Evolutionary conservation across 2,797 vertebrate genomes (phyloP).

Genomic region (Phrynocephalus guinanensis): DNA sequence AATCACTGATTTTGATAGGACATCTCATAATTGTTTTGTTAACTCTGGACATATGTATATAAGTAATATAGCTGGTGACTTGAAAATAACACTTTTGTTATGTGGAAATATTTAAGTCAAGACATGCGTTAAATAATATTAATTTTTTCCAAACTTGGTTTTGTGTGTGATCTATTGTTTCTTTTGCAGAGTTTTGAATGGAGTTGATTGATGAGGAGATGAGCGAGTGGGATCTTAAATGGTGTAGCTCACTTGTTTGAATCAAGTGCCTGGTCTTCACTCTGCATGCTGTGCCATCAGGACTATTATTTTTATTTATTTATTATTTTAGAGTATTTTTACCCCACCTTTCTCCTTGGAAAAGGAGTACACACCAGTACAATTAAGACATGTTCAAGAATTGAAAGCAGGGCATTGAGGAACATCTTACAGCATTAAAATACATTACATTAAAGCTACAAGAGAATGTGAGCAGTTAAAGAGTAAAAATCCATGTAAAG

Average conservation of each 20-base stretch:
- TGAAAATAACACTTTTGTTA: constrained; percentile 87
- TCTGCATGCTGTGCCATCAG: not conserved
- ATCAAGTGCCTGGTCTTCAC: not conserved
- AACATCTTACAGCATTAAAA: too few species aligned
- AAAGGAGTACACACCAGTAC: too few species aligned
- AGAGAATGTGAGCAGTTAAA: too few species aligned
- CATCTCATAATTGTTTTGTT: constrained; percentile 75
- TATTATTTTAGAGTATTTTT: too few species aligned
- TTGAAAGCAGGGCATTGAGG: too few species aligned
- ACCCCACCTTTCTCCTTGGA: too few species aligned
- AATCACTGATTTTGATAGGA: constrained; percentile 75
- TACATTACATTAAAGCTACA: too few species aligned
- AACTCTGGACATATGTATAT: constrained; percentile 82
- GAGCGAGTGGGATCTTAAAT: constrained; percentile 39
- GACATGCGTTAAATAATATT: constrained; percentile 87
- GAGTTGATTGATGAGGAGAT: not conserved
- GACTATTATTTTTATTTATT: too few species aligned
- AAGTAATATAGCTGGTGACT: constrained; percentile 79
- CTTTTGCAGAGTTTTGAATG: constrained; percentile 24
- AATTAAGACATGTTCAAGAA: too few species aligned
- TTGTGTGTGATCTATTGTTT: constrained; percentile 75
- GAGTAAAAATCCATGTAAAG: too few species aligned
- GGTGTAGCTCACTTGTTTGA: not conserved
- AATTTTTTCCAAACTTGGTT: constrained; percentile 76
- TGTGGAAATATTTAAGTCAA: constrained; percentile 90